A percentile compares a stretch with the other conserved stretches of the same genome.
These are phyloP conservation scores for Rhea pennata DNA, from an alignment of 2,113 vertebrate genomes.

Conservation along the genomic window DNA sequence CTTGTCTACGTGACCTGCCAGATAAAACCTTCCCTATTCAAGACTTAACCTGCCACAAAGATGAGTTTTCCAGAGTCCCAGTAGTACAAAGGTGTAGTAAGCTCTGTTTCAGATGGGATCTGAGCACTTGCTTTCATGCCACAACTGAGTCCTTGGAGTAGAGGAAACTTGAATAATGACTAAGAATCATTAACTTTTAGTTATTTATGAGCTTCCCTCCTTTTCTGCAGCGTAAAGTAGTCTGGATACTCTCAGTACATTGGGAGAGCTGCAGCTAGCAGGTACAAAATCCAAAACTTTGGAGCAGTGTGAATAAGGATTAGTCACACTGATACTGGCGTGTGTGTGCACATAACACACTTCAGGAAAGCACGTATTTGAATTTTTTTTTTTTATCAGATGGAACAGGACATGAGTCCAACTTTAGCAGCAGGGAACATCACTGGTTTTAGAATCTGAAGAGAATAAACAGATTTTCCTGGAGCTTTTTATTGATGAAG, in stretches of 20 bases:
- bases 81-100: background rate
- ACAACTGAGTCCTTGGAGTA: background rate
- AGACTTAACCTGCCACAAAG: background rate
- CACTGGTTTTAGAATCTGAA: background rate
- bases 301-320: background rate
- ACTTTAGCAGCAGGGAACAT: background rate
- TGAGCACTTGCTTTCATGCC: too few relatives aligned
- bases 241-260: background rate
- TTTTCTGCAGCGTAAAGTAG: background rate
- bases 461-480: background rate
- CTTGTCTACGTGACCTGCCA: background rate
- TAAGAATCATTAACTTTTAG: background rate
- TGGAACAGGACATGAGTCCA: background rate
- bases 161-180: background rate
- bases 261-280: background rate
- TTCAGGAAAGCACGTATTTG: background rate
- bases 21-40: background rate
- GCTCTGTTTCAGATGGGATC: background rate
- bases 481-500: background rate
- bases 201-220: background rate
- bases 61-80: background rate
- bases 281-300: background rate
- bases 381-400: background rate
- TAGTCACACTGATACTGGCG: background rate
- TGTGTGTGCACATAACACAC: background rate